A percentile compares a stretch with the other conserved stretches of the same genome.
phyloP scores from a whole-genome alignment of 2,888 invertebrate species.

The Baccha elongata region DNA sequence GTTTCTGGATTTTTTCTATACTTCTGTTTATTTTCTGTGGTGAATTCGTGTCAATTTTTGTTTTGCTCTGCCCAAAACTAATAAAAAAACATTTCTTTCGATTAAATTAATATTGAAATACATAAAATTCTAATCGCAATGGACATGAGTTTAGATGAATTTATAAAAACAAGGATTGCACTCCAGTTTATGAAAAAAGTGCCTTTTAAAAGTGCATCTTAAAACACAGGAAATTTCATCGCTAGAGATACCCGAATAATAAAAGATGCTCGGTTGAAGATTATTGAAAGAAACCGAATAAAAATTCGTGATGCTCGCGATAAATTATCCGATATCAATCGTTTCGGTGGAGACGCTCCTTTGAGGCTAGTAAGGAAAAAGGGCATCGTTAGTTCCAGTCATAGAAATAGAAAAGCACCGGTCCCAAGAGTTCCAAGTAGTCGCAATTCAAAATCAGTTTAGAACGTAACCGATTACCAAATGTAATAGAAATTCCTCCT shows the following conservation, averaged over 20 bases:
- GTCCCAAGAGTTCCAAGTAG: not conserved
- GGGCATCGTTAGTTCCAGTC: slow-evolving; percentile 37
- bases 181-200: slow-evolving; percentile 48
- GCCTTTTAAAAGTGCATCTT: slow-evolving; percentile 49
- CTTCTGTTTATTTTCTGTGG: slow-evolving; percentile 66
- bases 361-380: slow-evolving; percentile 86
- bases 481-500: slow-evolving; percentile 77
- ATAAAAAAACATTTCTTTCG: too few relatives aligned
- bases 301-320: slow-evolving; percentile 92
- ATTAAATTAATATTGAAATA: not conserved
- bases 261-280: slow-evolving; percentile 89
- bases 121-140: slow-evolving; percentile 65
- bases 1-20: not conserved
- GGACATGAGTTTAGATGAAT: slow-evolving; percentile 79
- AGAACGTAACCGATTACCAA: slow-evolving; percentile 70
- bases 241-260: slow-evolving; percentile 32
- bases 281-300: slow-evolving; percentile 89
- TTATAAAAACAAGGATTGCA: slow-evolving; percentile 76
- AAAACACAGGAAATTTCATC: slow-evolving; percentile 31
- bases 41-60: slow-evolving; percentile 47
- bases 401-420: slow-evolving; percentile 23
- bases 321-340: slow-evolving; percentile 89
- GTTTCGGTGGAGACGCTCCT: slow-evolving; percentile 89
- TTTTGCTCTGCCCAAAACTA: slow-evolving; percentile 7
- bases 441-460: slow-evolving; percentile 27